These are phyloP conservation scores for Scalopus aquaticus DNA, from an alignment of 2,113 vertebrate genomes.

Conservation along the genomic window DNA sequence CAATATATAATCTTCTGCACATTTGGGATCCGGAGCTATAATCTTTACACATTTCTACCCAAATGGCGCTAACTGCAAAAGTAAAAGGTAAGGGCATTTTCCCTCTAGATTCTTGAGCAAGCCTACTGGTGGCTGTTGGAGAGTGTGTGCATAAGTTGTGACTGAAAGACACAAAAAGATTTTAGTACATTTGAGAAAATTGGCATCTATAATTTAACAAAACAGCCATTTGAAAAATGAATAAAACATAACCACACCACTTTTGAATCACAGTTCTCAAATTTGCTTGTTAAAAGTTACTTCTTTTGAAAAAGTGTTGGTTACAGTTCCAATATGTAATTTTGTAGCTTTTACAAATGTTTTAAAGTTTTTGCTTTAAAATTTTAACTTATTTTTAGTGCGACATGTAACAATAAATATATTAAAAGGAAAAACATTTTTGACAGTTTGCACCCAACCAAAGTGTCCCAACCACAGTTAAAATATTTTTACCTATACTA, in stretches of 20 bases:
- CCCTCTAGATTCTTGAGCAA: not conserved
- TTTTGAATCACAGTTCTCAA: conserved; percentile 52
- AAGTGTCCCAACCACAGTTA: not conserved
- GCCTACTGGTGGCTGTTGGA: not conserved
- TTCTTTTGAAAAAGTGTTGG: conserved; percentile 45
- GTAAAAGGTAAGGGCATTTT: not conserved
- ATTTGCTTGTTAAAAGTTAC: conserved; percentile 68
- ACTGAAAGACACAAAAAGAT: conserved; percentile 58
- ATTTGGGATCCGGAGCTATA: not conserved
- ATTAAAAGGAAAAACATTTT: not conserved
- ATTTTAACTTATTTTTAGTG: not conserved
- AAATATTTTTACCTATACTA: not conserved
- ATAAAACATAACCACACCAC: conserved; percentile 61
- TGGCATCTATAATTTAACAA: conserved; percentile 76
- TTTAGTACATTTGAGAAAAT: conserved; percentile 8
- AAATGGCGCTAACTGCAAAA: not conserved
- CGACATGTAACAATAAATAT: conserved; percentile 17
- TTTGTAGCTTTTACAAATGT: conserved; percentile 39
- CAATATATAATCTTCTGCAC: not conserved
- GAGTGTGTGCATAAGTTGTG: not conserved
- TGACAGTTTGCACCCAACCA: not conserved
- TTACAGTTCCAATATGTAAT: not conserved
- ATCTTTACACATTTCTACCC: not conserved
- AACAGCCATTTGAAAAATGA: conserved; percentile 69
- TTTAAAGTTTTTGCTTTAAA: conserved; percentile 12